Base-by-base conservation (phyloP, 1,140 invertebrate species). In the Achatina immaculata region DNA sequence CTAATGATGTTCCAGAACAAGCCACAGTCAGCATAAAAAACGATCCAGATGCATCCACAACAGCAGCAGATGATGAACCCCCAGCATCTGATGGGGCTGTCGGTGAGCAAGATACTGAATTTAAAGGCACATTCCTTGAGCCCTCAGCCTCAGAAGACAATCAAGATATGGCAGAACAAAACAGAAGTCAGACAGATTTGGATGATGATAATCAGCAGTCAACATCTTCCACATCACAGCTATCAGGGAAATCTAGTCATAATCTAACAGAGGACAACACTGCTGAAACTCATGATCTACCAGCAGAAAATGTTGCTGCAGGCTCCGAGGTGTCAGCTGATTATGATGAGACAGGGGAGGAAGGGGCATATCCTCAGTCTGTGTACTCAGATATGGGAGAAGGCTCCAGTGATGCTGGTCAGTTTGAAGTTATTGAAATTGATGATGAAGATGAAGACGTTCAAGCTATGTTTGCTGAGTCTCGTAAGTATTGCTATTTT, bases 401-500 rank as follows among this genome's bases (percentile, higher is more conserved):
- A 36, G 69, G 75, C 0, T 45, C 66, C 21, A 65, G 75, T 69
- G 68, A 73, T 58, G 45, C 38, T 36, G 68, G 45, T 16, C 66
- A 78, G 43, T 78, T 78, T 74, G 55, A 68, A 81, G 68, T 77
- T n/a, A 78, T 77, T 36, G 43, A 73, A 75, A 65, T 80, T 31
- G 69, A 69, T 71, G 51, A 72, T 40, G 40, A 62, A 75, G 65
- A 73, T 71, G 76, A 72, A 74, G 62, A 73, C 65, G 66, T 77
- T 31, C 38, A 21, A 31, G 68, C 34, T n/a, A 65, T 45, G 71
- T 79, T 68, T 72, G 65, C 66, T 19, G 68, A 76, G 19, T 68
- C 2, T 36, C 71, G 58, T 65, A 80, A 81, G 62, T 73, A 65
- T n/a, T 51, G 21, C 28, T 16, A 28, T 6, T 6, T 3, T 66